These are phyloP conservation scores for Rhagonycha fulva DNA, from an alignment of 2,888 invertebrate genomes.

Conservation along the genomic window DNA sequence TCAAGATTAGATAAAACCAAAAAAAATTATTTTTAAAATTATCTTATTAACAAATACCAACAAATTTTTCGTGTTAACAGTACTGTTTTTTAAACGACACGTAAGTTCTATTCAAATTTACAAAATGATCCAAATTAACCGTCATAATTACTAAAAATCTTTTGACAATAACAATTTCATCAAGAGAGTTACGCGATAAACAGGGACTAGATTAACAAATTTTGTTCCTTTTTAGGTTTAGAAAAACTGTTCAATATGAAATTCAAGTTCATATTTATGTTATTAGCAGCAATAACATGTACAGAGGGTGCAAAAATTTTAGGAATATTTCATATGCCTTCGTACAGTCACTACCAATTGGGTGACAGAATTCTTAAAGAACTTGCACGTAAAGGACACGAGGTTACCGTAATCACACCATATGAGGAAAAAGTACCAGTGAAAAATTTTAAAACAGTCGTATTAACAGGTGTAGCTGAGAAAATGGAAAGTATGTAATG, in stretches of 20 bases:
- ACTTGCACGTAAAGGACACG: constrained; percentile 50
- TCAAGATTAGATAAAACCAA: too few species aligned
- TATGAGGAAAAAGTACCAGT: constrained; percentile 46
- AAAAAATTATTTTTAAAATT: too few species aligned
- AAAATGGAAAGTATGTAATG: constrained; percentile 30
- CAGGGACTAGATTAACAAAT: too few species aligned
- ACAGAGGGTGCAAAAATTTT: constrained; percentile 36
- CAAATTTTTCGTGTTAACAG: too few species aligned
- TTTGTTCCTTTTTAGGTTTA: too few species aligned
- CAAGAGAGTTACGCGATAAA: too few species aligned
- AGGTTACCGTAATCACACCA: constrained; percentile 47
- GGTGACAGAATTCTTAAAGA: constrained; percentile 38
- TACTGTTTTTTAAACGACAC: too few species aligned
- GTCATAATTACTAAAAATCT: too few species aligned
- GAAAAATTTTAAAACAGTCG: constrained; percentile 53
- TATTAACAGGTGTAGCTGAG: constrained; percentile 24
- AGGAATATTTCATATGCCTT: constrained; percentile 39
- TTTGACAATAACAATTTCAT: too few species aligned
- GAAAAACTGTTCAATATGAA: not conserved
- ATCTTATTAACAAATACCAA: too few species aligned
- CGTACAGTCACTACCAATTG: constrained; percentile 39
- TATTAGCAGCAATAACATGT: not conserved
- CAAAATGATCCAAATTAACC: too few species aligned
- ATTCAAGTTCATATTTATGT: not conserved
- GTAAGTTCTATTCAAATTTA: too few species aligned